These are phyloP conservation scores for Stichopus chloronotus DNA, from an alignment of 35 echinoderm and acorn worm genomes.

Conservation along the genomic window DNA sequence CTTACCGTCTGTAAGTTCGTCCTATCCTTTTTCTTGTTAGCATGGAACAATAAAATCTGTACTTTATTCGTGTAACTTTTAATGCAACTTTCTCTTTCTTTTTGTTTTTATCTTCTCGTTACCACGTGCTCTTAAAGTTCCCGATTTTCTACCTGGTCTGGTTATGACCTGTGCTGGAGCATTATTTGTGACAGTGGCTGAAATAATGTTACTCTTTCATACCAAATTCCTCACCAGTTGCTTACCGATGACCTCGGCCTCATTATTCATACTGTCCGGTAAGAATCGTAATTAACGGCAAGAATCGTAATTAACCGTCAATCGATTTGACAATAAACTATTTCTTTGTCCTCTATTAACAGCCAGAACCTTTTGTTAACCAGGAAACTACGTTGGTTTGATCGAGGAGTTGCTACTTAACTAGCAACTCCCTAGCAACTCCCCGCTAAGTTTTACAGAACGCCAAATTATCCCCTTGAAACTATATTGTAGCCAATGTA, in stretches of 20 bases:
- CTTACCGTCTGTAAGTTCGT: too few species aligned
- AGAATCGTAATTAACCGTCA: neutral
- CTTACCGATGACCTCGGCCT: neutral
- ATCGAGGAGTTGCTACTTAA: neutral
- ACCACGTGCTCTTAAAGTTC: neutral
- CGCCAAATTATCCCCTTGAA: too few species aligned
- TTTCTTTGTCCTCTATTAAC: too few species aligned
- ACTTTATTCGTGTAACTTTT: too few species aligned
- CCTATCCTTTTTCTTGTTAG: too few species aligned
- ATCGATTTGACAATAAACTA: too few species aligned
- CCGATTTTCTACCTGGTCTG: conserved; percentile 15
- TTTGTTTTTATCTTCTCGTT: neutral
- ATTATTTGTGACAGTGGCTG: neutral
- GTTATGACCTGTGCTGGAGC: neutral
- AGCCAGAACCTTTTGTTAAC: neutral
- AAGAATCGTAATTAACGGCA: neutral
- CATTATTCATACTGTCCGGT: conserved; percentile 28
- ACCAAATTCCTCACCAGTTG: conserved; percentile 1
- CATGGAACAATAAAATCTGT: too few species aligned
- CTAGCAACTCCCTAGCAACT: neutral
- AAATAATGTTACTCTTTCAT: neutral
- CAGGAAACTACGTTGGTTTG: neutral
- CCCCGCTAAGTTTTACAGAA: too few species aligned
- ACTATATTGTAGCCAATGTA: too few species aligned
- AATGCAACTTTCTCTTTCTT: neutral